Evolutionary conservation across 2,113 vertebrate species (phyloP).

Genomic region (Gallinago paraguaiae): DNA sequence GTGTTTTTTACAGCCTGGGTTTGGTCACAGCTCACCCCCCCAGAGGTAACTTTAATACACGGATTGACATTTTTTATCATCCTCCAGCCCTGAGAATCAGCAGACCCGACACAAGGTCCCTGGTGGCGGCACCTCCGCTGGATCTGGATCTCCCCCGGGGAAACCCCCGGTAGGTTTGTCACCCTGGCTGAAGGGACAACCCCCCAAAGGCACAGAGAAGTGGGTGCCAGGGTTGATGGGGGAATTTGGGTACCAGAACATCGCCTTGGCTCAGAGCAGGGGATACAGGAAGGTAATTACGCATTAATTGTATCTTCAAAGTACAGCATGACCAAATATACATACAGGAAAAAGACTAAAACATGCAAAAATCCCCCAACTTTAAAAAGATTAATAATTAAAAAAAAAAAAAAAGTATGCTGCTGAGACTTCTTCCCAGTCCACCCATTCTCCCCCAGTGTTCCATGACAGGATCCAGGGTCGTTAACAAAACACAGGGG

Average conservation of each 20-base stretch:
- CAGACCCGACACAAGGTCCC: accelerated
- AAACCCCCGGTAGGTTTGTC: neutral
- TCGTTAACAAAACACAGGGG: neutral
- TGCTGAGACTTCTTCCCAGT: neutral
- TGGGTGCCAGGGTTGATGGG: conserved; percentile 51
- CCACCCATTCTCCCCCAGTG: neutral
- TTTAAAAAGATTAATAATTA: conserved; percentile 5
- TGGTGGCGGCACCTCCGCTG: neutral
- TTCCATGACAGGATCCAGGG: neutral
- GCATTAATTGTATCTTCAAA: conserved; percentile 10
- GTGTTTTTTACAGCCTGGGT: neutral
- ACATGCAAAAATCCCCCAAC: conserved; percentile 67
- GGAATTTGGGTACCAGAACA: conserved; percentile 58
- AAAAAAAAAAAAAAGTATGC: neutral
- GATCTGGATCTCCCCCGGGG: neutral
- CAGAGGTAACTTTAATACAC: neutral
- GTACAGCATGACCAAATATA: conserved; percentile 52
- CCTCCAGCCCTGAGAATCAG: neutral
- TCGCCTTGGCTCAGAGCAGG: conserved; percentile 40
- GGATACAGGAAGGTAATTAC: conserved; percentile 4
- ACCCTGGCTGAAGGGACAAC: neutral
- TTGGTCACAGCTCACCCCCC: neutral
- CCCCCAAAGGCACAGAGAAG: too few relatives aligned
- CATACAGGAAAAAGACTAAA: conserved; percentile 63
- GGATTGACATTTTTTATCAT: too few relatives aligned